phyloP scores from a whole-genome alignment of 2,113 vertebrate genomes.

The Gopherus evgoodei region DNA sequence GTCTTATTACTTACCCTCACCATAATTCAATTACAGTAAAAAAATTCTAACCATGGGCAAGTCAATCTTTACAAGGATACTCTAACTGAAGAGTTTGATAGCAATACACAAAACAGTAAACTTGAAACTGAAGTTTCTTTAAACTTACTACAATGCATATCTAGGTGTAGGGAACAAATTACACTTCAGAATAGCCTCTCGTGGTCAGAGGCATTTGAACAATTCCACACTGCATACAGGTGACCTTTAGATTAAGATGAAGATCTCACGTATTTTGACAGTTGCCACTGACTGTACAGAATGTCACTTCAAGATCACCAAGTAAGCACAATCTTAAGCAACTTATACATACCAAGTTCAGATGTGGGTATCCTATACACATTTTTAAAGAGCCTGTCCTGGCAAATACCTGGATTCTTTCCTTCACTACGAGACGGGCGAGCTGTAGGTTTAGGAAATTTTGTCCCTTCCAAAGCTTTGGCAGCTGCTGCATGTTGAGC shows the following conservation, averaged over 20 bases:
- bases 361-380: background rate
- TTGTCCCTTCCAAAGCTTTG: slow-evolving; percentile 90
- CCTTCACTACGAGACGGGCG: slow-evolving; percentile 88
- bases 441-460: slow-evolving; percentile 89
- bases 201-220: background rate
- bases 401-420: slow-evolving; percentile 87
- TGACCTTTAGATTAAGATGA: background rate
- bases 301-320: slow-evolving; percentile 13
- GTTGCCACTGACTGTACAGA: slow-evolving; percentile 6
- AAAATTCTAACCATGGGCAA: background rate
- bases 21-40: background rate
- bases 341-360: slow-evolving; percentile 7
- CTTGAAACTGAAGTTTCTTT: background rate
- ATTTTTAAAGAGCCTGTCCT: slow-evolving; percentile 33
- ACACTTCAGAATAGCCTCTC: background rate
- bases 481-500: slow-evolving; percentile 92
- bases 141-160: background rate
- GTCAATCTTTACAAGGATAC: background rate
- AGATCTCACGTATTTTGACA: background rate
- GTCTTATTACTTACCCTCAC: background rate
- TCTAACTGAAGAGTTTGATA: background rate
- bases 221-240: background rate
- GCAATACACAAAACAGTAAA: background rate
- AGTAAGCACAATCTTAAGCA: background rate
- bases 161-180: background rate